Evolutionary conservation across 2,797 vertebrate genomes (phyloP).

Genomic region (Eptatretus atami): DNA sequence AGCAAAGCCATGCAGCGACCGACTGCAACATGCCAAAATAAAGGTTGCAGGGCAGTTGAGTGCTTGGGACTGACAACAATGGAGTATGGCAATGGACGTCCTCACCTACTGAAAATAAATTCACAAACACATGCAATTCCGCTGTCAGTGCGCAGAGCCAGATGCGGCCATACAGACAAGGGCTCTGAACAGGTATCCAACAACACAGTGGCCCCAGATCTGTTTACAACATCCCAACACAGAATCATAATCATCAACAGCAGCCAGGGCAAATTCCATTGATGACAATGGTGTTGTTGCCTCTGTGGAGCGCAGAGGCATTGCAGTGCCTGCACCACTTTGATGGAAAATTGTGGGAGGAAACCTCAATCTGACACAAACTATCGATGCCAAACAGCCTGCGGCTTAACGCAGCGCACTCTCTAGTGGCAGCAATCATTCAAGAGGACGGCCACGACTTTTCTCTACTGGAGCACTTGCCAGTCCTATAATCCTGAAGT

Average conservation of each 20-base stretch:
- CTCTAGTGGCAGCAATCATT: conserved; percentile 30
- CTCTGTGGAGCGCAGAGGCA: conserved; percentile 37
- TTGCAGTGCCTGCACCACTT: conserved; percentile 76
- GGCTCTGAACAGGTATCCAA: conserved; percentile 21
- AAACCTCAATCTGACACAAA: conserved; percentile 15
- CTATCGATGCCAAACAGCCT: conserved; percentile 67
- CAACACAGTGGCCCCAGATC: conserved; percentile 28
- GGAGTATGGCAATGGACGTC: conserved; percentile 23
- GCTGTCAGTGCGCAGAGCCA: conserved; percentile 30
- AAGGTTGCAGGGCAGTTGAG: conserved; percentile 79
- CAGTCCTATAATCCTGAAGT: conserved; percentile 39
- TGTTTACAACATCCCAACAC: conserved; percentile 46
- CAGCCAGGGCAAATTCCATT: background rate
- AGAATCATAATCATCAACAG: background rate
- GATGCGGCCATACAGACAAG: conserved; percentile 30
- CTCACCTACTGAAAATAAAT: conserved; percentile 62
- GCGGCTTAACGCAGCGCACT: conserved; percentile 70
- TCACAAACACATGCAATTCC: conserved; percentile 79
- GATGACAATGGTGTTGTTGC: background rate
- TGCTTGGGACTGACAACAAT: conserved; percentile 30
- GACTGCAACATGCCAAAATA: conserved; percentile 86
- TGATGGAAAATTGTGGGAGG: conserved; percentile 41
- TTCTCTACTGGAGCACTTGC: conserved; percentile 32
- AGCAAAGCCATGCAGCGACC: conserved; percentile 95
- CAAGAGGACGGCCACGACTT: background rate